Evolutionary conservation across 1,140 invertebrate genomes (phyloP), one percentile per base, ranked within the genome.

Genomic region (Tenebrio molitor): DNA sequence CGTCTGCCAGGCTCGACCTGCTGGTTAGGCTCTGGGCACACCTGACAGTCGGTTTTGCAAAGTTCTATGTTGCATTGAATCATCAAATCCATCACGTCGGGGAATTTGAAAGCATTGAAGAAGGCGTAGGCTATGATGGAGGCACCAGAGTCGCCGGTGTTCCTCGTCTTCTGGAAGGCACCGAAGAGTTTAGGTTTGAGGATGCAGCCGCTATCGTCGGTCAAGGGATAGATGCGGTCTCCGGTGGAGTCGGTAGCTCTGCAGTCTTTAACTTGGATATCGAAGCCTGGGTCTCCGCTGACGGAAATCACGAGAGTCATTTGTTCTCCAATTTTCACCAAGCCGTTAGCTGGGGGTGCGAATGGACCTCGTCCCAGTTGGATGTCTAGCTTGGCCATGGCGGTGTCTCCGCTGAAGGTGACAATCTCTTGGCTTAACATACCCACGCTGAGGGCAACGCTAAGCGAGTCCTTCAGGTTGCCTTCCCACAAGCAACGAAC

Each of bases 41-140:
- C 87, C 46, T 92, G 89, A 76, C 93, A 95, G 72, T 92, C 89
- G 8, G 88, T 91, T 84, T 95, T 95, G 76, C 93, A 95, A 0
- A 96, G 83, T 77, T 95, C 92, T 0, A 95, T 90, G 69, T 94
- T 93, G 78, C 94, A 96, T 78, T 94, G 92, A 33, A 96, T 89
- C 71, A 91, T 91, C 7, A 96, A 84, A 77, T 96, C 93, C 90
- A 95, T 93, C 17, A 92, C 89, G 79, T 96, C 93, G 0, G 94
- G 94, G 83, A 96, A 96, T 83, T 95, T 95, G 82, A 96, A 95
- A 0, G 93, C 93, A 81, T 92, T 91, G 82, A 96, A 91, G 83
- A 88, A 92, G 0, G 93, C 91, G 75, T 90, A 95, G 0, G 93
- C 91, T 23, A 95, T 90, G 4, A 94, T 87, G 0, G 91, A 91